Base-by-base conservation (phyloP, 1,140 invertebrate genomes). In the Zaprionus taronus region DNA sequence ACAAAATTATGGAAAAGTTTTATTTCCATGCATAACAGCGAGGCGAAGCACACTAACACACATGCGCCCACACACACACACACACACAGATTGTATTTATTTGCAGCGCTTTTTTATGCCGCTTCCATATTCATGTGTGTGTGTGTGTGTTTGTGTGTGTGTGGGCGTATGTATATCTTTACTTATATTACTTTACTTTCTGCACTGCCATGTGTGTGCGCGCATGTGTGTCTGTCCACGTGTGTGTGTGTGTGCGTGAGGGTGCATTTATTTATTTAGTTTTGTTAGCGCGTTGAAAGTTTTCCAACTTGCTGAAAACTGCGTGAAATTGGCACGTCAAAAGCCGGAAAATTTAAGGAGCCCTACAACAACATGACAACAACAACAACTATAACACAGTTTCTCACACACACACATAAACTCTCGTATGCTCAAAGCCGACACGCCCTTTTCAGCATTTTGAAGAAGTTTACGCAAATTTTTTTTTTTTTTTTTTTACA, bases 1-100 rank as follows among this genome's bases (percentile, higher is more conserved):
- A 87, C 84, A 87, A 87, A 87, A 87, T 87, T 87, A 87, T 87
- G 84, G 78, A 89, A 87, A 87, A 87, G 70, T 87, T 87, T 87
- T 89, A 89, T 89, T 89, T 87, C 74, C 83, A 89, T 87, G 83
- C 83, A 86, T 87, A 87, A 83, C 83, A 86, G 61, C 53, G 53
- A 57, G 34, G 56, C 65, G 6, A 44, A 7, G 51, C 61, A 61
- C 70, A 65, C 70, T 36, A 38, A 53, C 65, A 77, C 62, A 65
- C 47, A 60, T 31, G 38, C 63, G 36, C 28, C 58, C 34, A 38
- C 53, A 53, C 6, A 66, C 44, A 56, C 47, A 57, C 22, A 12
- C 20, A 28, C 67, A 65, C 44, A 24, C 41, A 75, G 60, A 38
- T 71, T 76, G 60, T 71, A 76, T 71, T 76, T 76, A 75, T 76